Conservation (phyloP, 2,113 vertebrate genomes). For the Gadus macrocephalus region DNA sequence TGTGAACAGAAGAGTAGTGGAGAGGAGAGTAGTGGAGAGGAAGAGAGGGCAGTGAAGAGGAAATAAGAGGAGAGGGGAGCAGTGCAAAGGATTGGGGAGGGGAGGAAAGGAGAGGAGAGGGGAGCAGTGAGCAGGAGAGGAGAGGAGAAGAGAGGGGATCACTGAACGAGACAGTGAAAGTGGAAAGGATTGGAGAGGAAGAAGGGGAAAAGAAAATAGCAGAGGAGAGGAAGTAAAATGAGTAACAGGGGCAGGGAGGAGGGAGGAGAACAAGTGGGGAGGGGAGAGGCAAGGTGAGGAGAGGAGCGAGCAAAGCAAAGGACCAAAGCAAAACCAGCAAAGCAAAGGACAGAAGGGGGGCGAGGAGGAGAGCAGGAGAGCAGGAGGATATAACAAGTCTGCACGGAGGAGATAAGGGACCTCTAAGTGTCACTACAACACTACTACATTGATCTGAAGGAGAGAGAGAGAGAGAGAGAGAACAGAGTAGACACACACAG, state of each 20-base stretch:
- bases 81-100: too few relatives aligned
- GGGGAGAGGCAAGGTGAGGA: conserved; percentile 4
- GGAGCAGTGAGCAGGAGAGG: conserved; percentile 11
- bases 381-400: conserved; percentile 59
- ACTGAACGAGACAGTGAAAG: neutral
- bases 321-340: too few relatives aligned
- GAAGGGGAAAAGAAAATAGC: neutral
- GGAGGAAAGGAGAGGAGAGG: too few relatives aligned
- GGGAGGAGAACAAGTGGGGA: neutral
- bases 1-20: too few relatives aligned
- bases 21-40: too few relatives aligned
- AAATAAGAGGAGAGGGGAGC: too few relatives aligned
- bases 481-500: neutral
- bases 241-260: neutral
- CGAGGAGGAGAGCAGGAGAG: conserved; percentile 18
- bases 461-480: conserved; percentile 17
- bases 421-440: conserved; percentile 70
- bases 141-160: neutral
- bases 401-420: conserved; percentile 66
- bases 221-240: conserved; percentile 16
- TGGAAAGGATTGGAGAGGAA: conserved; percentile 12
- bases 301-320: neutral
- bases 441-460: conserved; percentile 66
- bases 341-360: neutral
- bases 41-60: too few relatives aligned